Conservation (phyloP, 1,140 invertebrate genomes). For the Drosophila pruinosa region DNA sequence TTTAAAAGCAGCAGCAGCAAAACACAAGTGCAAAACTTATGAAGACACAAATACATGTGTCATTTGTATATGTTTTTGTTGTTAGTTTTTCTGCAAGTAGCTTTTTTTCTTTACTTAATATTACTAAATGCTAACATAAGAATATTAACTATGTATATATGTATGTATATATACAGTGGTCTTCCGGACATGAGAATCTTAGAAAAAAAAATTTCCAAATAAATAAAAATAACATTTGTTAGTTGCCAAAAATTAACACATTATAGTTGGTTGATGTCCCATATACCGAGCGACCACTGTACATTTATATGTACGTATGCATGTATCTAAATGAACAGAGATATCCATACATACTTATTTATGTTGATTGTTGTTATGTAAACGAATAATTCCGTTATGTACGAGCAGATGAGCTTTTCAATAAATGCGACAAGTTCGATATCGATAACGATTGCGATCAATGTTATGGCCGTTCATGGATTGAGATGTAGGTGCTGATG, state of each 20-base stretch:
- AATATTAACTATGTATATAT: slow-evolving; percentile 10
- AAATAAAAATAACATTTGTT: not conserved
- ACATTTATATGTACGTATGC: not conserved
- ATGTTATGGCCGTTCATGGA: slow-evolving; percentile 6
- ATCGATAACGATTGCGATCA: slow-evolving; percentile 35
- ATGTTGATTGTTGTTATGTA: slow-evolving; percentile 21
- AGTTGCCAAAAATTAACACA: not conserved
- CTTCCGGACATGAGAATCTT: not conserved
- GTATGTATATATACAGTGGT: not conserved
- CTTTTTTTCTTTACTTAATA: slow-evolving; percentile 15
- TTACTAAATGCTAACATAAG: slow-evolving; percentile 46
- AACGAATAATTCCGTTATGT: slow-evolving; percentile 22
- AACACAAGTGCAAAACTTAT: slow-evolving; percentile 25
- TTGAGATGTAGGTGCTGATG: slow-evolving; percentile 1
- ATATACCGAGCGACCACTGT: not conserved
- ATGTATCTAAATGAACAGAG: too few species aligned
- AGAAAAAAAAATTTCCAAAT: not conserved
- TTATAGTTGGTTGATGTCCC: not conserved
- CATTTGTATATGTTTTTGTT: slow-evolving; percentile 2
- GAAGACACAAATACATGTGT: slow-evolving; percentile 4
- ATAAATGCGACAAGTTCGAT: slow-evolving; percentile 18
- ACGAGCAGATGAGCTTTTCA: slow-evolving; percentile 25
- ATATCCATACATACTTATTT: not conserved
- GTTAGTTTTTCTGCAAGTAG: slow-evolving; percentile 12
- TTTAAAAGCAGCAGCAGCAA: slow-evolving; percentile 26